Conservation (phyloP, 2,113 vertebrate species). For the Athene cunicularia region DNA sequence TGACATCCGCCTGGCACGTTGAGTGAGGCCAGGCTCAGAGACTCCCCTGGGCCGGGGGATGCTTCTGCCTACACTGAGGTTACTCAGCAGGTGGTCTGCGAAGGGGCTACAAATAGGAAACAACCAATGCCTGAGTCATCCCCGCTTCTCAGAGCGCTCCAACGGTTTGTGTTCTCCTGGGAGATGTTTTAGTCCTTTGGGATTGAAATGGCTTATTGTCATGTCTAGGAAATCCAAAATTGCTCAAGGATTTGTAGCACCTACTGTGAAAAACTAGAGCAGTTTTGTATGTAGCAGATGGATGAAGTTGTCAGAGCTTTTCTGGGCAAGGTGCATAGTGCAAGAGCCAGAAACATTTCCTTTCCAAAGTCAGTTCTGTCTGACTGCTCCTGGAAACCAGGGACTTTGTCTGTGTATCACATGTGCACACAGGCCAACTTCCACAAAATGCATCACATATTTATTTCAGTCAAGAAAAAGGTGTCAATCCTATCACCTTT, state of each 20-base stretch:
- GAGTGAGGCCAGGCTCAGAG: background rate
- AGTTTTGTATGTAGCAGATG: background rate
- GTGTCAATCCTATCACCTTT: background rate
- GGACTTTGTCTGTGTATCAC: background rate
- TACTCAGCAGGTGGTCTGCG: background rate
- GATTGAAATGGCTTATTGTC: background rate
- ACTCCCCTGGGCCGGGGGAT: fast-evolving
- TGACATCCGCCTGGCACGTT: fast-evolving
- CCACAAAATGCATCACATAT: background rate
- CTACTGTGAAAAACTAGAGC: background rate
- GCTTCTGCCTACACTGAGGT: background rate
- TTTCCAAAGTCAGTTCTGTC: background rate
- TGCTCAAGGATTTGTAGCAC: background rate
- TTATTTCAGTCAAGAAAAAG: background rate
- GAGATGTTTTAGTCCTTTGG: background rate
- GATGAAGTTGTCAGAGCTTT: background rate
- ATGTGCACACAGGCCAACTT: background rate
- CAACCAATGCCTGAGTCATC: background rate
- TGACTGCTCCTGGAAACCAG: background rate
- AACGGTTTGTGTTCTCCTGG: background rate
- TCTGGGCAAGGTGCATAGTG: background rate
- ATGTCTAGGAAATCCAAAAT: background rate
- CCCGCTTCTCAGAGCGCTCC: background rate
- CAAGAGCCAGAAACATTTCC: background rate
- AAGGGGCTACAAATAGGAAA: background rate